These are phyloP conservation scores for Sympetrum striolatum DNA, from an alignment of 2,888 invertebrate genomes.

Conservation along the genomic window DNA sequence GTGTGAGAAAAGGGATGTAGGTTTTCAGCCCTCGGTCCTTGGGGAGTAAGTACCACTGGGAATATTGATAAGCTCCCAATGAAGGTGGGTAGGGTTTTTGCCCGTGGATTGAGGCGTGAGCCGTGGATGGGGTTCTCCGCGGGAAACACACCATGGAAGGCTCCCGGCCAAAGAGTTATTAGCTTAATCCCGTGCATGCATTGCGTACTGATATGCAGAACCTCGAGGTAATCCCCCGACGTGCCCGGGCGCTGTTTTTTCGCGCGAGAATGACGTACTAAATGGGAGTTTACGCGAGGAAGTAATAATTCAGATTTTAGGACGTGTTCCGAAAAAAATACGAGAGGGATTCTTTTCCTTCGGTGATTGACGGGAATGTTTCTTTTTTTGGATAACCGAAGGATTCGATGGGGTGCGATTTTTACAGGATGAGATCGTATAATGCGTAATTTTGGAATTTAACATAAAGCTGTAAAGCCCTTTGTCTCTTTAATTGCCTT, in stretches of 20 bases:
- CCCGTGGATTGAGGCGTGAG: background rate
- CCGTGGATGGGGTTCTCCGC: background rate
- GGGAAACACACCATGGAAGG: background rate
- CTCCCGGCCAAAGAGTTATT: slow-evolving; percentile 12
- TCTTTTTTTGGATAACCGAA: background rate
- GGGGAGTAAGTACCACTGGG: slow-evolving; percentile 21
- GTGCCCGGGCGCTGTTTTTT: background rate
- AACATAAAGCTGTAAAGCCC: too few species aligned
- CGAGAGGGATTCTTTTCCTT: background rate
- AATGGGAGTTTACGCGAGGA: background rate
- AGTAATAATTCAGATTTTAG: background rate
- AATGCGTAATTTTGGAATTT: too few species aligned
- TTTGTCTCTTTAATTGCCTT: too few species aligned
- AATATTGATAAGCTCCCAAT: slow-evolving; percentile 34
- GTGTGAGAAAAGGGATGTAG: background rate
- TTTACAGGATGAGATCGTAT: too few species aligned
- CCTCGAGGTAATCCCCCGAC: background rate
- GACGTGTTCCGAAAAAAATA: background rate
- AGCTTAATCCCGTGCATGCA: slow-evolving; percentile 36
- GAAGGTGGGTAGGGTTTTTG: background rate
- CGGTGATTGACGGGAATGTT: background rate
- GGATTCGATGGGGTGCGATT: too few species aligned
- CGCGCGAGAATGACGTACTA: background rate
- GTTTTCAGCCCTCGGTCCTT: background rate
- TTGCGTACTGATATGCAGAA: slow-evolving; percentile 24